Evolutionary conservation across 2,888 invertebrate genomes (phyloP), one percentile per base, ranked within the genome.

Genomic region (Caenorhabditis doughertyi): DNA sequence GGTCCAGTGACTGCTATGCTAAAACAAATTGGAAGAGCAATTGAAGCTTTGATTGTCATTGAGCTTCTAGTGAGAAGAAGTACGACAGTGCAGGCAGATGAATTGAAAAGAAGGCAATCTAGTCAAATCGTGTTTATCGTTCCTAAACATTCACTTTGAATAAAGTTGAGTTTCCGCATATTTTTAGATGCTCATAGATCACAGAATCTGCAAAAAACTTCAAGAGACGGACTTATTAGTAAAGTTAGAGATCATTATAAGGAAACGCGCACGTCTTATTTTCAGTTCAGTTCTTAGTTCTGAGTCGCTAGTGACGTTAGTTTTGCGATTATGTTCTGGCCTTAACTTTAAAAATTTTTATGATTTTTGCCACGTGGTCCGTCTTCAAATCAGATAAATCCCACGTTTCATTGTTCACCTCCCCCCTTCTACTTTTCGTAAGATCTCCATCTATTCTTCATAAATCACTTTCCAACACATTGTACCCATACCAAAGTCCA

Each of bases 401-500:
- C 42, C 42, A 42, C 13, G 13, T 42, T 5, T 13, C 13, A 13
- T 42, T 42, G 13, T 13, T 42, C 13, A 7, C 42, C 13, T 8
- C 13, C 13, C 32, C 5, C 32, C 32, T 32, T 32, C 4, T 9
- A 32, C 4, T 7, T 4, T 9, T 32, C 32, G 9, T 7, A 32
- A 32, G 9, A 32, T 9, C 32, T 7, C 32, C 32, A n/a, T n/a
- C 32, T 32, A 32, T 42, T 42, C 13, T 16, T 16, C 5, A 16
- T 11, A 42, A 42, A 5, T 11, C 5, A 13, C 9, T n/a, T n/a
- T n/a, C n/a, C n/a, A n/a, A n/a, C 16, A 39, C 58, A 7, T 16
- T 58, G 58, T 39, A 58, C 58, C 58, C 58, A 29, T 58, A 58
- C 58, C 39, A 39, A 39, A 58, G 39, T 39, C 39, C 58, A 58